phyloP scores from a whole-genome alignment of 2,797 vertebrate genomes.

The Gorsachius magnificus region DNA sequence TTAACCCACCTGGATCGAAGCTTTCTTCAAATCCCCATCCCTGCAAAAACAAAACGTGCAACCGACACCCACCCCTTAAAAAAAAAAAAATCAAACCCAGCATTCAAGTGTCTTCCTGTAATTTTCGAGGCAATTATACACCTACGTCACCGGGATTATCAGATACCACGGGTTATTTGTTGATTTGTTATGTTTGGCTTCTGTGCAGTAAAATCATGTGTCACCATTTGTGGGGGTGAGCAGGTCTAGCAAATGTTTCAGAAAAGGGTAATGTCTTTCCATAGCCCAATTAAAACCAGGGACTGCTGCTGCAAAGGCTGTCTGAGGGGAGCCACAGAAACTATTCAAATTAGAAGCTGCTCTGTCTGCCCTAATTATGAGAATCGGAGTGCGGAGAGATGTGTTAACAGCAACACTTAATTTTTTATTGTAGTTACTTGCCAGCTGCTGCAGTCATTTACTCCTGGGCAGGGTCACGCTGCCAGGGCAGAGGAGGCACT shows the following conservation, averaged over 20 bases:
- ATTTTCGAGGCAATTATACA: conserved; percentile 20
- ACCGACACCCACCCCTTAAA: too few species aligned
- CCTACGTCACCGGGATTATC: conserved; percentile 24
- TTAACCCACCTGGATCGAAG: background rate
- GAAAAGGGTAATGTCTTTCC: conserved; percentile 28
- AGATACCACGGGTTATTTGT: conserved; percentile 26
- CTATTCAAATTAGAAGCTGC: conserved; percentile 25
- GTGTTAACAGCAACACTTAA: background rate
- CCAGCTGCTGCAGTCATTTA: background rate
- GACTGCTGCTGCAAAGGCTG: conserved; percentile 42
- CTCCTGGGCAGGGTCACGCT: background rate
- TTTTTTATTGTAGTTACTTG: background rate
- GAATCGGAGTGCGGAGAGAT: background rate
- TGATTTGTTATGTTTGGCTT: conserved; percentile 55
- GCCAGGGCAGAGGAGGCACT: background rate
- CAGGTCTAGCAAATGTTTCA: conserved; percentile 32
- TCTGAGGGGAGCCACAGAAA: conserved; percentile 33
- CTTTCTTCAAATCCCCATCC: background rate
- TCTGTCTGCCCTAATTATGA: conserved; percentile 22
- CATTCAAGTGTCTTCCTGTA: background rate
- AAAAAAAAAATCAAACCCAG: background rate
- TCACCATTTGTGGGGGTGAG: background rate
- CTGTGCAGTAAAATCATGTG: conserved; percentile 16
- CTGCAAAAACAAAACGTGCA: background rate
- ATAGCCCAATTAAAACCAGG: conserved; percentile 28